Evolutionary conservation across 2,888 invertebrate genomes (phyloP), one percentile per base, ranked within the genome.

Genomic region (Cryptocephalus moraei): DNA sequence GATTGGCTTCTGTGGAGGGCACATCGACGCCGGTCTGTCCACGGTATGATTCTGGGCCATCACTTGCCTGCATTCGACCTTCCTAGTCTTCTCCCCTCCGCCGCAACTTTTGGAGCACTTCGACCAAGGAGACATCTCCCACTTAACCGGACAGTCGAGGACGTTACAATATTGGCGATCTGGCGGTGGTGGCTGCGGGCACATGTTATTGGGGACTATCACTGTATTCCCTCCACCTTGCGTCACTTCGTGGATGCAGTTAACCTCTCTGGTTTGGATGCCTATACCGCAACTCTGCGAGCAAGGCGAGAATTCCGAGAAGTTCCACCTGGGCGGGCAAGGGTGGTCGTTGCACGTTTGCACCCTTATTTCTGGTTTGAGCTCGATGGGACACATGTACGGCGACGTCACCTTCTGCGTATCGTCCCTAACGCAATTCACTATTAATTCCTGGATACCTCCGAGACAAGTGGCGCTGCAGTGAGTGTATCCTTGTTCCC

Each of bases 221-320:
- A 95, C 86, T 0, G 91, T 89, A 66, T 91, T 93, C 34, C 86
- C 86, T 10, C 87, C 86, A 1, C 89, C 90, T 43, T 91, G 80
- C 0, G 90, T 89, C 43, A 91, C 89, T 74, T 84, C 76, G 61
- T 89, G 89, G 57, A 91, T 85, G 66, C 93, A 93, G 45, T 81
- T 84, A 44, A 94, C 94, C 67, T 90, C 90, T 49, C 96, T 76
- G 0, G 86, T 90, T 72, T 92, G 91, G 55, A 90, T 86, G 1
- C 96, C 96, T 56, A 94, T 88, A 32, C 96, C 96, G 65, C 96
- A 97, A 2, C 89, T 86, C 67, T 90, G 91, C 13, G 91, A 89
- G 71, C 96, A 97, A 13, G 84, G 81, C 0, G 87, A 85, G 65
- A 90, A 93, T 46, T 91, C 90, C 0, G 91, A 89, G 59, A 86